Percentiles rank a stretch among this genome's conserved stretches.
Evolutionary conservation across 2,888 invertebrate genomes (phyloP).

Genomic region (Ecliptopera silaceata): DNA sequence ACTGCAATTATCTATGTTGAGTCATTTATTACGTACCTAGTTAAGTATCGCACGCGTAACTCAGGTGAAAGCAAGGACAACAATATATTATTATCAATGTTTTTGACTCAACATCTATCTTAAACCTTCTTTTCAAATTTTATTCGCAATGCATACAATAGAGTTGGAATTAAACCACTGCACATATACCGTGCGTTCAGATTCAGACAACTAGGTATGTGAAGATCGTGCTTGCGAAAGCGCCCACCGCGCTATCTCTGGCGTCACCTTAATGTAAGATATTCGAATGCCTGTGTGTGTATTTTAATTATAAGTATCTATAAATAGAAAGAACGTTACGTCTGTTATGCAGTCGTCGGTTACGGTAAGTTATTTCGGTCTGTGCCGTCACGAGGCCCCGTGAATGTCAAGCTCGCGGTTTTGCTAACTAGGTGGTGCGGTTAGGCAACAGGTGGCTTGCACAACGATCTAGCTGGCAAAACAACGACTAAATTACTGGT

Average conservation of each 20-base stretch:
- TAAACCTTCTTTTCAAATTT: background rate
- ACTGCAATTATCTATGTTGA: slow-evolving; percentile 16
- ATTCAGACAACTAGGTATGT: background rate
- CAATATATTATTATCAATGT: slow-evolving; percentile 5
- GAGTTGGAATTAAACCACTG: too few relatives aligned
- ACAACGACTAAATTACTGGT: slow-evolving; percentile 32
- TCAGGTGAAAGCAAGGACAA: slow-evolving; percentile 11
- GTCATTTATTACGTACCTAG: slow-evolving; percentile 22
- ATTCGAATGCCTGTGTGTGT: slow-evolving; percentile 66
- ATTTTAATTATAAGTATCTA: slow-evolving; percentile 75
- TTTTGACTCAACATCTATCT: background rate
- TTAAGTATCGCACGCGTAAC: slow-evolving; percentile 1
- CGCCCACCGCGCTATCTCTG: slow-evolving; percentile 33
- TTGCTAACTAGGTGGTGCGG: slow-evolving; percentile 64
- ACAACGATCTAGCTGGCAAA: slow-evolving; percentile 53
- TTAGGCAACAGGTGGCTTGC: slow-evolving; percentile 75
- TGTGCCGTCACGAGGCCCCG: slow-evolving; percentile 69
- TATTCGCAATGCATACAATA: too few relatives aligned
- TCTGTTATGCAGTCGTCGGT: slow-evolving; percentile 76
- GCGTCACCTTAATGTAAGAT: slow-evolving; percentile 57
- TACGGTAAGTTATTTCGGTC: slow-evolving; percentile 78
- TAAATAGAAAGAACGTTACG: slow-evolving; percentile 78
- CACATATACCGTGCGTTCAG: too few relatives aligned
- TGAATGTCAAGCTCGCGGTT: slow-evolving; percentile 80
- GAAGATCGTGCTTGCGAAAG: background rate